Evolutionary conservation across 2,113 vertebrate genomes (phyloP), one percentile per base, ranked within the genome.

Genomic region (Lasiurus cinereus): DNA sequence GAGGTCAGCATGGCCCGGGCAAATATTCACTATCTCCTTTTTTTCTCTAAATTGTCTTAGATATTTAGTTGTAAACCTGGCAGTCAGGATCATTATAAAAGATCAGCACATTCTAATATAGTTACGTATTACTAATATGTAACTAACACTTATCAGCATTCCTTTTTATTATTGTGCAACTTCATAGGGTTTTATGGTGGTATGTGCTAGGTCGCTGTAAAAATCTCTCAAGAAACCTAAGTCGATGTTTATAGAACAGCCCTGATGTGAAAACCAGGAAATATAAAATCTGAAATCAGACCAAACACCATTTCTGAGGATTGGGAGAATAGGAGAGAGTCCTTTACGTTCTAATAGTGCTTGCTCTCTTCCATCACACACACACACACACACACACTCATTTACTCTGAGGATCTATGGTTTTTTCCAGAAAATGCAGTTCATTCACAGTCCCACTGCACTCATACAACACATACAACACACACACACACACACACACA

Each of bases 321-420:
- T 46, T 94, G 43, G 22, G 36, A 94, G 92, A 91, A 83, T 74
- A 62, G 69, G 22, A 84, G 27, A 76, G 33, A 48, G 46, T 90
- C 27, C 69, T 82, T 64, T 82, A 18, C 76, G 70, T 91, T 86
- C 50, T 85, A 79, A 33, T 22, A 50, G 64, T 94, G 39, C 7
- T 69, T 69, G 7, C 86, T 86, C 36, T 76, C 21, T 82, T 36
- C 82, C 21, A 14, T 2, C 12, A 36, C 13, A 14, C 43, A 50
- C 5, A 36, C n/a, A 10, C 10, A 48, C n/a, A 27, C n/a, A 2
- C 24, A 46, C 24, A 54, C 39, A n/a, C 70, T 31, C 46, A 82
- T 90, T 83, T 80, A 69, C 94, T 88, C n/a, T 92, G 69, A 83
- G 16, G 16, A 88, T 48, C 90, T 70, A 66, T 92, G 78, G 31